Conservation (phyloP, 2,888 invertebrate genomes). For the Nomada ruficornis region DNA sequence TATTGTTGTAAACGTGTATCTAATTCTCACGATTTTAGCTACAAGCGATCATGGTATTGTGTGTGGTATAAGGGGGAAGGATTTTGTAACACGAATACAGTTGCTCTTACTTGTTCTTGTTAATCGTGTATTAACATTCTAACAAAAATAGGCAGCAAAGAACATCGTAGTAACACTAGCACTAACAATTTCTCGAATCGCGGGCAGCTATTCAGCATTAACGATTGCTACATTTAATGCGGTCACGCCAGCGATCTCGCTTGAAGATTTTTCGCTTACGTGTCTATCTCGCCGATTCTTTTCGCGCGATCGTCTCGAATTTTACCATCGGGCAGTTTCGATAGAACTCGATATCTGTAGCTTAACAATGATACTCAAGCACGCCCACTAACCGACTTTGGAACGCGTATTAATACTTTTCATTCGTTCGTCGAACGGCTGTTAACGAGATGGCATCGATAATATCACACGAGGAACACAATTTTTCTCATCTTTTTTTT, state of each 20-base stretch:
- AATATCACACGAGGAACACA: conserved; percentile 9
- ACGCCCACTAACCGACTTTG: conserved; percentile 14
- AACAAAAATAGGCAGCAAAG: conserved; percentile 1
- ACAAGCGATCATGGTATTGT: conserved; percentile 27
- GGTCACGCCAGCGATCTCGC: conserved; percentile 35
- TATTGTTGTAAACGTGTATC: background rate
- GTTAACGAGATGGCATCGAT: conserved; percentile 17
- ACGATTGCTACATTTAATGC: conserved; percentile 18
- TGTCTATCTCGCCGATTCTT: conserved; percentile 10
- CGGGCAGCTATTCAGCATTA: conserved; percentile 18
- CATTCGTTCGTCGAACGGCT: conserved; percentile 2
- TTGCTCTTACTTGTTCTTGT: background rate
- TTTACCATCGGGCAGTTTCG: background rate
- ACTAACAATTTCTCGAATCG: conserved; percentile 37
- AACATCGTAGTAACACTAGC: conserved; percentile 2
- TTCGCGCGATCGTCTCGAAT: background rate
- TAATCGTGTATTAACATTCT: background rate
- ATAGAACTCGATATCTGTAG: background rate
- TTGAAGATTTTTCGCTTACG: conserved; percentile 39
- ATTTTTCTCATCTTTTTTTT: conserved; percentile 9
- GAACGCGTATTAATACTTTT: background rate
- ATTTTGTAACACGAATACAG: conserved; percentile 13
- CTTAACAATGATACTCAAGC: conserved; percentile 20
- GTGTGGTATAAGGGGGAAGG: conserved; percentile 4
- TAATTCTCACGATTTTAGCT: background rate